These are phyloP conservation scores for Philopedon plagiatum DNA, from an alignment of 2,888 invertebrate species.

Conservation along the genomic window DNA sequence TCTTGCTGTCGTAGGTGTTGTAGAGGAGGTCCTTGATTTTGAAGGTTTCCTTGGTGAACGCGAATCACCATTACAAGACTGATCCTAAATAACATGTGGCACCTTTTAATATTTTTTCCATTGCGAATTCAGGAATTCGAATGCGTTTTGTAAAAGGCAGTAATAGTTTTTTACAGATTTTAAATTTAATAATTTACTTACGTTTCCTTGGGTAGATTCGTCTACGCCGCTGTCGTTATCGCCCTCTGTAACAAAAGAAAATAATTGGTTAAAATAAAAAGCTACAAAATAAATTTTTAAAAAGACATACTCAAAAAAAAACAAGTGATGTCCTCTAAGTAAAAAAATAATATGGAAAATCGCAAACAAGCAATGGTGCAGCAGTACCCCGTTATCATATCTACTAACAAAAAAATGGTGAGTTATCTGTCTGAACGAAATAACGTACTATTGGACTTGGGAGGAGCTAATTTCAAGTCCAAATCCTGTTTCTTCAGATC, in stretches of 20 bases:
- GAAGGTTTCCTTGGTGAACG: conserved; percentile 81
- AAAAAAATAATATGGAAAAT: too few relatives aligned
- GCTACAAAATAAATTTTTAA: too few relatives aligned
- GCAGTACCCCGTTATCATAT: neutral
- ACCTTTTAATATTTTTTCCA: too few relatives aligned
- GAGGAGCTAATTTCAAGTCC: conserved; percentile 35
- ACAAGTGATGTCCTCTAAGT: too few relatives aligned
- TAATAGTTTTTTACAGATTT: too few relatives aligned
- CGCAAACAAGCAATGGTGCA: neutral
- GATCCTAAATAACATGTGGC: conserved; percentile 58
- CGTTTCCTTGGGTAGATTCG: conserved; percentile 85
- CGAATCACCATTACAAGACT: conserved; percentile 76
- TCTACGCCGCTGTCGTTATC: conserved; percentile 89
- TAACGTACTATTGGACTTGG: conserved; percentile 41
- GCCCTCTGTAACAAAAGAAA: conserved; percentile 77
- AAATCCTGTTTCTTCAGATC: conserved; percentile 38
- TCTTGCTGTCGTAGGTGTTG: conserved; percentile 66
- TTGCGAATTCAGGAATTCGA: too few relatives aligned
- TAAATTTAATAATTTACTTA: conserved; percentile 72
- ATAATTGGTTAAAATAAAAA: conserved; percentile 13
- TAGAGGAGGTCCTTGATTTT: conserved; percentile 68
- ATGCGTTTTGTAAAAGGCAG: too few relatives aligned
- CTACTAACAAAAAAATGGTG: neutral
- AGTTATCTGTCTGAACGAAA: neutral
- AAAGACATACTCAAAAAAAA: too few relatives aligned